Percentiles rank a stretch among this genome's conserved stretches.
These are phyloP conservation scores for Epizoanthus rinbou DNA, from an alignment of 92 coral and sea anemone genomes.

Conservation along the genomic window DNA sequence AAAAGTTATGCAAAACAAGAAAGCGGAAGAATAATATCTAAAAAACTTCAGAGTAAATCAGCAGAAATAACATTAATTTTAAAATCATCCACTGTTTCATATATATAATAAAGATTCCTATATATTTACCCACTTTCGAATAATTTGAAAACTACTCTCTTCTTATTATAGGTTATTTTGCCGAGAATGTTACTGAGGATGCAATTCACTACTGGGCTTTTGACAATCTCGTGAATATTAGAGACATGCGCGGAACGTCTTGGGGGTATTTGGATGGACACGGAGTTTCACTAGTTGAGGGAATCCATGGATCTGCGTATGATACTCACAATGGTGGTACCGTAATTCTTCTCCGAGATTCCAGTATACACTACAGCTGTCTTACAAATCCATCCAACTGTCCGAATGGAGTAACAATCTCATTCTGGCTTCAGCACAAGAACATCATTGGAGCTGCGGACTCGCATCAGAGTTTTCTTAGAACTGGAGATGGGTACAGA, in stretches of 20 bases:
- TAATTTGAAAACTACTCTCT: too few relatives aligned
- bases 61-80: too few relatives aligned
- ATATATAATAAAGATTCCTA: too few relatives aligned
- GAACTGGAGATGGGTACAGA: conserved; percentile 13
- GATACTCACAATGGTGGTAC: background rate
- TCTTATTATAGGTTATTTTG: conserved; percentile 9
- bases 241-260: background rate
- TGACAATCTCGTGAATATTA: conserved; percentile 10
- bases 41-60: too few relatives aligned
- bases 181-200: background rate
- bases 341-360: conserved; percentile 15
- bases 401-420: background rate
- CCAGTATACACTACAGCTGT: background rate
- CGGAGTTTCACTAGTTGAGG: conserved; percentile 3
- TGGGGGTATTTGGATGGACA: background rate
- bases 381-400: conserved; percentile 12
- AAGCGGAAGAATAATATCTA: too few relatives aligned
- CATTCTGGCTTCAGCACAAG: conserved; percentile 23
- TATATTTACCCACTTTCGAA: too few relatives aligned
- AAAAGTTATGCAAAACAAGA: too few relatives aligned
- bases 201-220: conserved; percentile 25
- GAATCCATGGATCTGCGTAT: background rate
- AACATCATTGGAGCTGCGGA: background rate
- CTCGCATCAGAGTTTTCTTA: conserved; percentile 22
- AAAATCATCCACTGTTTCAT: too few relatives aligned